Evolutionary conservation across 2,888 invertebrate species (phyloP).

Genomic region (Toxonevra muliebris): DNA sequence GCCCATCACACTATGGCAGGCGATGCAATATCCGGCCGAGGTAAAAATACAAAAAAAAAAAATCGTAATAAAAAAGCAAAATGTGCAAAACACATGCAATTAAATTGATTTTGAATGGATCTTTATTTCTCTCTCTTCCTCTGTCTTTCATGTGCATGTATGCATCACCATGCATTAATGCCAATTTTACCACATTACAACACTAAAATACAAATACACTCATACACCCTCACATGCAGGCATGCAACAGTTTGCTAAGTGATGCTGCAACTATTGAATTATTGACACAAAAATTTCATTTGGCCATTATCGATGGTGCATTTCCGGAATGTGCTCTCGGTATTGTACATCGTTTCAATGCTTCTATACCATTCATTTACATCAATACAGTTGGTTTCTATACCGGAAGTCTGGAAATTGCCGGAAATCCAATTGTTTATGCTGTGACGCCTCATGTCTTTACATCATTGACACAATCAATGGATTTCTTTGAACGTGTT

Average conservation of each 20-base stretch:
- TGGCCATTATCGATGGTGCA: conserved; percentile 77
- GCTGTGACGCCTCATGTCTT: conserved; percentile 79
- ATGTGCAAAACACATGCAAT: neutral
- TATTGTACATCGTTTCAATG: conserved; percentile 72
- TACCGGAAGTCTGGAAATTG: conserved; percentile 72
- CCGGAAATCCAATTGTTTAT: conserved; percentile 79
- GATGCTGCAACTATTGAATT: conserved; percentile 71
- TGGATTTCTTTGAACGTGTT: conserved; percentile 68
- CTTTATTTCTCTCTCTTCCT: neutral
- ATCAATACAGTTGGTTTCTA: conserved; percentile 83
- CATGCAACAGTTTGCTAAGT: conserved; percentile 73
- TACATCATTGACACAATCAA: conserved; percentile 71
- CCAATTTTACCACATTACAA: neutral
- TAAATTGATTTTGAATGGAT: neutral
- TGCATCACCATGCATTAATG: neutral
- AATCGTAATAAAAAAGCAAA: conserved; percentile 18
- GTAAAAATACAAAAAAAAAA: conserved; percentile 35
- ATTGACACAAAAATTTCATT: conserved; percentile 68
- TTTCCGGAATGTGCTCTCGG: conserved; percentile 81
- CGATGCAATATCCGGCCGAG: conserved; percentile 77
- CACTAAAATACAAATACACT: neutral
- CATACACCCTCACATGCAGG: conserved; percentile 63
- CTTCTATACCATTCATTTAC: conserved; percentile 75
- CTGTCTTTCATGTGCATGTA: neutral
- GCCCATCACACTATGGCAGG: conserved; percentile 73